Percentiles rank a stretch among this genome's conserved stretches.
Conservation (phyloP, 1,140 invertebrate genomes). For the Drosophila truncata region DNA sequence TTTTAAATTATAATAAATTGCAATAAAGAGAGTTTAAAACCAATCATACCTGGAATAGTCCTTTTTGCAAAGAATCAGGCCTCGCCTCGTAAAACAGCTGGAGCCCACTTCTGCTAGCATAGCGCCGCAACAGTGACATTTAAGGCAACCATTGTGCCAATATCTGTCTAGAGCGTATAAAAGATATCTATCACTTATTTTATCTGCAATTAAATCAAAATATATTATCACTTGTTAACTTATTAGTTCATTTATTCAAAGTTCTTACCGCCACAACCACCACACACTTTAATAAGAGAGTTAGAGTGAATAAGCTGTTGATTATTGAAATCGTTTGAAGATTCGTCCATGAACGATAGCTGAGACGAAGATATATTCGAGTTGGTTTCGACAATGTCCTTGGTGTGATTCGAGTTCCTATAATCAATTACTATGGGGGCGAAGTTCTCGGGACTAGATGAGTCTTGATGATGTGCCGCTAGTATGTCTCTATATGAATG, state of each 20-base stretch:
- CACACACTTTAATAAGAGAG: slow-evolving; percentile 88
- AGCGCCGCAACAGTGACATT: slow-evolving; percentile 94
- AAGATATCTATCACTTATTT: slow-evolving; percentile 95
- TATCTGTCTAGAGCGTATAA: slow-evolving; percentile 95
- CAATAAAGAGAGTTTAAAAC: not conserved
- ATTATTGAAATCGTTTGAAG: slow-evolving; percentile 81
- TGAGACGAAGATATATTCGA: slow-evolving; percentile 80
- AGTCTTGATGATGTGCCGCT: slow-evolving; percentile 88
- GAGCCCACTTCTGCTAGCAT: slow-evolving; percentile 94
- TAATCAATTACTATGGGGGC: slow-evolving; percentile 84
- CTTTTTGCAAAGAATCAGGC: slow-evolving; percentile 96
- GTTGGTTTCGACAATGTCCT: slow-evolving; percentile 72
- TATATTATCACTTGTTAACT: slow-evolving; percentile 12
- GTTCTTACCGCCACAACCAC: slow-evolving; percentile 87
- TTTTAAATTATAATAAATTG: not conserved
- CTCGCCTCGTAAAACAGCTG: slow-evolving; percentile 95
- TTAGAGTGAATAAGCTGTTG: slow-evolving; percentile 87
- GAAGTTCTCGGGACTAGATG: slow-evolving; percentile 87
- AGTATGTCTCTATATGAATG: slow-evolving; percentile 89
- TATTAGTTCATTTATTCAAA: not conserved
- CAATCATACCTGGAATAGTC: slow-evolving; percentile 94
- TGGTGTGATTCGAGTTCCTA: slow-evolving; percentile 59
- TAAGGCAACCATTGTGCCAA: slow-evolving; percentile 97
- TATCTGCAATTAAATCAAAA: slow-evolving; percentile 85
- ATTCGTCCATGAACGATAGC: slow-evolving; percentile 84